These are phyloP conservation scores for Sorex fumeus DNA, from an alignment of 2,113 vertebrate species.

Conservation along the genomic window DNA sequence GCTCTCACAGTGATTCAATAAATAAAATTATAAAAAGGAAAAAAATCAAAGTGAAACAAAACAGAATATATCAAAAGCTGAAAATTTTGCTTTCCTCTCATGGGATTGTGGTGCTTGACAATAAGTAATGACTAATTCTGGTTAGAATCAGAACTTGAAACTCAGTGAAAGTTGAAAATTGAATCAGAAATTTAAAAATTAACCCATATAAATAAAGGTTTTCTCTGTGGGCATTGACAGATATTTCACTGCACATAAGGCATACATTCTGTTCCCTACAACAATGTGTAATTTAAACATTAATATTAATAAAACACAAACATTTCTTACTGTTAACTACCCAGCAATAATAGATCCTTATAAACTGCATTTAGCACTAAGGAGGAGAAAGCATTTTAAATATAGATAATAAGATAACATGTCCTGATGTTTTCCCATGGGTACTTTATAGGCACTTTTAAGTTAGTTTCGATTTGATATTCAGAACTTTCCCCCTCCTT, in stretches of 20 bases:
- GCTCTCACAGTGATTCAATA: no score
- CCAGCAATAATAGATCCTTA: neutral
- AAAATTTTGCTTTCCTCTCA: slow-evolving; percentile 47
- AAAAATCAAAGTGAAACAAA: slow-evolving; percentile 58
- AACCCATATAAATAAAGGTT: slow-evolving; percentile 45
- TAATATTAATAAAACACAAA: neutral
- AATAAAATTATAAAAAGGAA: no score
- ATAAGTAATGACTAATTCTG: slow-evolving; percentile 53
- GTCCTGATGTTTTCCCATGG: neutral
- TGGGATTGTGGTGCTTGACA: neutral
- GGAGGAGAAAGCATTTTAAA: neutral
- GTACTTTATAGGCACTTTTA: neutral
- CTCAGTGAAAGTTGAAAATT: slow-evolving; percentile 42
- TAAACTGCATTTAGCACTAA: neutral
- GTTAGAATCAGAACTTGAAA: slow-evolving; percentile 58
- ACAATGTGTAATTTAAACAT: slow-evolving; percentile 26
- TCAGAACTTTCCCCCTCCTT: neutral
- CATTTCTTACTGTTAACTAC: neutral
- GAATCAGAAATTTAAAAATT: slow-evolving; percentile 45
- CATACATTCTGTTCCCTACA: neutral
- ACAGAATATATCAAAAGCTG: slow-evolving; percentile 41
- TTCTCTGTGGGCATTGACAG: neutral
- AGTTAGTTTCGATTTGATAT: neutral
- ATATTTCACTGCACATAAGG: slow-evolving; percentile 15
- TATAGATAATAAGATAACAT: neutral